phyloP scores from a whole-genome alignment of 2,113 vertebrate genomes.

The Bettongia penicillata region DNA sequence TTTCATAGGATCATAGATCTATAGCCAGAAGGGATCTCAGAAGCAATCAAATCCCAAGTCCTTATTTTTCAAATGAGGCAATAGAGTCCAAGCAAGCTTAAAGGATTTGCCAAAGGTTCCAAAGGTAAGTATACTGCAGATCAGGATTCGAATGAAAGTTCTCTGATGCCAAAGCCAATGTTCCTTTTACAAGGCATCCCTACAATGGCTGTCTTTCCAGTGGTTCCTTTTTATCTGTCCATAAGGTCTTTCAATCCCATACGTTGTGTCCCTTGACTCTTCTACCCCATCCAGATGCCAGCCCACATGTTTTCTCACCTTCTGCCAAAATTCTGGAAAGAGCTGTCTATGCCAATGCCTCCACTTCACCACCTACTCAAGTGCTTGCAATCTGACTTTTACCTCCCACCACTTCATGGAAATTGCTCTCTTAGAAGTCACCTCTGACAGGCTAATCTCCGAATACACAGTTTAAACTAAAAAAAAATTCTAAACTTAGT shows the following conservation, averaged over 20 bases:
- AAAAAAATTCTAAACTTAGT: not conserved
- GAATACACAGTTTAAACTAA: not conserved
- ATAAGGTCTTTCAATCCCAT: not conserved
- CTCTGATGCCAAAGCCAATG: not conserved
- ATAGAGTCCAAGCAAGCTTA: too few species aligned
- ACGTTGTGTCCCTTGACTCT: not conserved
- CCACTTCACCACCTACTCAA: not conserved
- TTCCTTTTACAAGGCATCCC: not conserved
- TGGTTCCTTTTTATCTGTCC: not conserved
- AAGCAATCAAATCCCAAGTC: not conserved
- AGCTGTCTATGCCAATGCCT: not conserved
- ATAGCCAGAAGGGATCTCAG: not conserved
- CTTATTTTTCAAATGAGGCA: not conserved
- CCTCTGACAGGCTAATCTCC: constrained; percentile 1
- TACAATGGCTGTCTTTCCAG: not conserved
- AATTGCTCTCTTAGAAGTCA: not conserved
- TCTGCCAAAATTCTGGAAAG: not conserved
- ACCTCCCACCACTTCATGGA: not conserved
- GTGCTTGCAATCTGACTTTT: not conserved
- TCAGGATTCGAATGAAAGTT: not conserved
- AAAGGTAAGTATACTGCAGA: not conserved
- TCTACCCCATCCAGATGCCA: not conserved
- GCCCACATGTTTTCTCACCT: not conserved
- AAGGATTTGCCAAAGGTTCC: not conserved
- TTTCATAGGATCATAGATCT: not conserved